These are phyloP conservation scores for Gisinianus flammeolus DNA, from an alignment of 2,888 invertebrate genomes.

Conservation along the genomic window DNA sequence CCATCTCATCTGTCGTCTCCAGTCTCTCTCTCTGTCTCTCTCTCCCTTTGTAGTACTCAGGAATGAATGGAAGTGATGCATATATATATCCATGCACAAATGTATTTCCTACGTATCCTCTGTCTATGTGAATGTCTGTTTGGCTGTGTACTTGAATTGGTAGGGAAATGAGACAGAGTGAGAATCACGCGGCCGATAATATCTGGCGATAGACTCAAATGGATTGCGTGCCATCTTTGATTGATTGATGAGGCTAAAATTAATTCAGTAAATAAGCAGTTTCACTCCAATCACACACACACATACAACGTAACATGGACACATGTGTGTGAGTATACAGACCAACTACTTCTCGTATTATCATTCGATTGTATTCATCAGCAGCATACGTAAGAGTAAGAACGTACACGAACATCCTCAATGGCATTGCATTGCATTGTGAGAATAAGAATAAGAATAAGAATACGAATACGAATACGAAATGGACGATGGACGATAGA, in stretches of 20 bases:
- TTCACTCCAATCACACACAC: not conserved
- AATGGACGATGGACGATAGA: too few species aligned
- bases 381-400: too few species aligned
- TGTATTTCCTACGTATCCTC: not conserved
- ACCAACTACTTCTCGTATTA: too few species aligned
- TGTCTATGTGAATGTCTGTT: not conserved
- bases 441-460: too few species aligned
- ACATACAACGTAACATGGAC: not conserved
- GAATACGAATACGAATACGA: too few species aligned
- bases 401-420: too few species aligned
- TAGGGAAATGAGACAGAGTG: constrained; percentile 18
- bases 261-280: constrained; percentile 56
- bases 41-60: not conserved
- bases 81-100: too few species aligned
- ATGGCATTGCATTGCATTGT: too few species aligned
- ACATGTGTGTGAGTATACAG: too few species aligned
- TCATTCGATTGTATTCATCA: too few species aligned
- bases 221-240: constrained; percentile 54
- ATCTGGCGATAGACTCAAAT: constrained; percentile 39
- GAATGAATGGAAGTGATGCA: not conserved
- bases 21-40: not conserved
- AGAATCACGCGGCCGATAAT: constrained; percentile 36
- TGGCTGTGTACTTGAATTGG: not conserved
- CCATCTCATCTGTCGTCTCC: constrained; percentile 9
- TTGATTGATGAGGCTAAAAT: constrained; percentile 59